These are phyloP conservation scores for Agrochola litura DNA, from an alignment of 2,888 invertebrate species.

Conservation along the genomic window DNA sequence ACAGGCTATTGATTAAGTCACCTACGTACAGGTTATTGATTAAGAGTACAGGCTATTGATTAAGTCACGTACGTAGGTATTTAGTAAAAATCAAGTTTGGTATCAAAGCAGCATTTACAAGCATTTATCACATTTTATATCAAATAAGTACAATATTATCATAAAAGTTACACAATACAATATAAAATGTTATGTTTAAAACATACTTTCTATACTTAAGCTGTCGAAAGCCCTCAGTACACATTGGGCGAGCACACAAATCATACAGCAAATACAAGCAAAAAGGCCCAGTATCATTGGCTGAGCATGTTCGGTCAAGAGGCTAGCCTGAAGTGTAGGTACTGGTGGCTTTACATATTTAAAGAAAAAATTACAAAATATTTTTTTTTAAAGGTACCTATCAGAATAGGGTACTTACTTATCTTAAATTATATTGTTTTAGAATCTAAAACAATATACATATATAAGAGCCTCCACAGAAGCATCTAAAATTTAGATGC, in stretches of 20 bases:
- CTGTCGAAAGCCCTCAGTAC: neutral
- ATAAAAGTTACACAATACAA: slow-evolving; percentile 1
- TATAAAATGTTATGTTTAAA: neutral
- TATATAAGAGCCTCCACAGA: no score
- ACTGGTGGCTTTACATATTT: neutral
- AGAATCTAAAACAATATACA: no score
- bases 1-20: neutral
- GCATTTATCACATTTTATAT: slow-evolving; percentile 42
- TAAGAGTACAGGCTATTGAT: neutral
- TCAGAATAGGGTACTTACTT: neutral
- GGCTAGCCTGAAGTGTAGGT: no score
- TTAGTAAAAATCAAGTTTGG: neutral
- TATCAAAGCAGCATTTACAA: slow-evolving; percentile 6
- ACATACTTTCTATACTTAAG: neutral
- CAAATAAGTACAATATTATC: slow-evolving; percentile 24
- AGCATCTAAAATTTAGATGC: neutral
- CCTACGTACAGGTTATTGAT: neutral
- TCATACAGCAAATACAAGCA: no score
- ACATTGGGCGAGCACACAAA: no score
- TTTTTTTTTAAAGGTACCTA: neutral
- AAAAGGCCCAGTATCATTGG: no score
- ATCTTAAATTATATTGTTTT: neutral
- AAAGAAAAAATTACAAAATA: neutral
- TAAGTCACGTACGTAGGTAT: neutral
- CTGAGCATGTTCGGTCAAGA: no score